Conservation (phyloP, 92 coral and sea anemone species). For the Palythoa caribaeorum region DNA sequence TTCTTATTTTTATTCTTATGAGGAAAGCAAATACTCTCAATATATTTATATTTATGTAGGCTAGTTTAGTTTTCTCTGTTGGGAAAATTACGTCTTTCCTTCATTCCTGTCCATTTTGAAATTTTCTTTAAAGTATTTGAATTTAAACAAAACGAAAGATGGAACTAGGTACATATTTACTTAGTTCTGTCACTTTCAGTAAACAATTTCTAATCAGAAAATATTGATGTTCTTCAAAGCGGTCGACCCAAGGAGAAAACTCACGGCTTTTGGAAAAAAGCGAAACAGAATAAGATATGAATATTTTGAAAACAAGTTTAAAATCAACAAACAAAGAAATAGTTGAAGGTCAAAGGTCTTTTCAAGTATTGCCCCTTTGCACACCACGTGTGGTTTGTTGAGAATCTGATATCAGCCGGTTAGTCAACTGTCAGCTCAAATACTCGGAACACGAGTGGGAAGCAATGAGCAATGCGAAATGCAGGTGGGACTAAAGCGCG, state of each 20-base stretch:
- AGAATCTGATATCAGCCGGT: not conserved
- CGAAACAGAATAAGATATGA: not conserved
- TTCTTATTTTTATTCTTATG: too few relatives aligned
- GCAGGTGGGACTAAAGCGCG: not conserved
- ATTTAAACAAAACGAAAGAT: too few relatives aligned
- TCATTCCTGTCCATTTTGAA: too few relatives aligned
- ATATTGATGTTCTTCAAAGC: not conserved
- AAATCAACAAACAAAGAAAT: slow-evolving; percentile 9
- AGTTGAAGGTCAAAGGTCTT: not conserved
- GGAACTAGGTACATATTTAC: too few relatives aligned
- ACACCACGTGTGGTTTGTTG: not conserved
- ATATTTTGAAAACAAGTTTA: not conserved
- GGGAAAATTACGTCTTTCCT: too few relatives aligned
- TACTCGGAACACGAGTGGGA: too few relatives aligned
- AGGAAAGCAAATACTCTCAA: too few relatives aligned
- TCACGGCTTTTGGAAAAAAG: not conserved
- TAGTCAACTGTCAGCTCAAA: not conserved
- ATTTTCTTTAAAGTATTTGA: too few relatives aligned
- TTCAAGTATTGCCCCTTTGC: not conserved
- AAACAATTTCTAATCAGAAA: too few relatives aligned
- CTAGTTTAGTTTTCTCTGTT: too few relatives aligned
- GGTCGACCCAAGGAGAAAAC: not conserved
- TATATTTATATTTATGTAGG: too few relatives aligned
- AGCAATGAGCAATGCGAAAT: not conserved
- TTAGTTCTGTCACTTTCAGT: too few relatives aligned